These are phyloP conservation scores for Zaprionus davidi DNA, from an alignment of 1,140 invertebrate species.

Conservation along the genomic window DNA sequence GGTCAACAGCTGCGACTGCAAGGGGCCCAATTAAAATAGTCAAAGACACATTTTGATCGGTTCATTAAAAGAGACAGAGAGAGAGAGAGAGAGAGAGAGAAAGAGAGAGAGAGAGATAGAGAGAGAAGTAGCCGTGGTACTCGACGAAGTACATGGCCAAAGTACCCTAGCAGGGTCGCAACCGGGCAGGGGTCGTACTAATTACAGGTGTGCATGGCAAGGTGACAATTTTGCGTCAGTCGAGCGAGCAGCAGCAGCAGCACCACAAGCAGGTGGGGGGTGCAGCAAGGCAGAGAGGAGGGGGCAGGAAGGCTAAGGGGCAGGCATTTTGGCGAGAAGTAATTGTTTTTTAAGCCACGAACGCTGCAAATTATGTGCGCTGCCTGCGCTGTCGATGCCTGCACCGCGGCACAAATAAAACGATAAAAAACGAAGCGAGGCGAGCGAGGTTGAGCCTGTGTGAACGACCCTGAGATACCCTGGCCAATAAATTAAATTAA, in stretches of 20 bases:
- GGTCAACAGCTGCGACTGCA: conserved; percentile 42
- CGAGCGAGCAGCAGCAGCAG: conserved; percentile 55
- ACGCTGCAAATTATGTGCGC: conserved; percentile 56
- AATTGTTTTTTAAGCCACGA: conserved; percentile 67
- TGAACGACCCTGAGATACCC: conserved; percentile 14
- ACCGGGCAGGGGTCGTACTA: conserved; percentile 48
- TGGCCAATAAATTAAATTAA: not conserved
- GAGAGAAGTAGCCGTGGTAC: not conserved
- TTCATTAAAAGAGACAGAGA: conserved; percentile 60
- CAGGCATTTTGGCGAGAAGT: conserved; percentile 55
- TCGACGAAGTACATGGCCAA: not conserved
- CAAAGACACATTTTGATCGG: conserved; percentile 65
- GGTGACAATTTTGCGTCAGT: conserved; percentile 80
- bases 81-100: conserved; percentile 15
- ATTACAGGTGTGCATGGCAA: conserved; percentile 80
- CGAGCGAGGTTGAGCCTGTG: not conserved
- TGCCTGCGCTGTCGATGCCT: conserved; percentile 54
- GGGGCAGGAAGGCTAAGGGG: not conserved
- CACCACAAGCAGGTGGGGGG: not conserved
- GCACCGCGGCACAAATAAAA: conserved; percentile 36
- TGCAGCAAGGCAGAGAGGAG: not conserved
- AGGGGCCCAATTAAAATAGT: conserved; percentile 68
- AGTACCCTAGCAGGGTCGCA: conserved; percentile 21
- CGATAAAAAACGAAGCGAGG: conserved; percentile 30
- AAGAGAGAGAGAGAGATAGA: not conserved